Percentiles rank a stretch among this genome's conserved stretches.
phyloP scores from a whole-genome alignment of 2,797 vertebrate genomes.

The Avahi laniger region DNA sequence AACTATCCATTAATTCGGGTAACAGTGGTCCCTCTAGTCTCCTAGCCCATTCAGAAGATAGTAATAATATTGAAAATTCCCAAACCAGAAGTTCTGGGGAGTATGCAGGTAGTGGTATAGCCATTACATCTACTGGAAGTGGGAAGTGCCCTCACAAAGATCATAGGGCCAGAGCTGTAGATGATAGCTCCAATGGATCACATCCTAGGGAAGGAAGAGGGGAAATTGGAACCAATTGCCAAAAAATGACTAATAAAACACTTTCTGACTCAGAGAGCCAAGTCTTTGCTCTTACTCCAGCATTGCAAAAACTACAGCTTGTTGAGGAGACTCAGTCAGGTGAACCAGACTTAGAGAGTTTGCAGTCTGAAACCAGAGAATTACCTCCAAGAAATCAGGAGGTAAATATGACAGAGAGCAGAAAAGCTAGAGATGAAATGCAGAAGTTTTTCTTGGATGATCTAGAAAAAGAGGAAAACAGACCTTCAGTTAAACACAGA shows the following conservation, averaged over 20 bases:
- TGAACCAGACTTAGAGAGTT: slow-evolving; percentile 8
- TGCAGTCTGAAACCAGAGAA: slow-evolving; percentile 54
- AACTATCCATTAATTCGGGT: slow-evolving; percentile 29
- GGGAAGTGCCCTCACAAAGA: background rate
- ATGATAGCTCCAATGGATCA: background rate
- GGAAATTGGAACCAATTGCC: slow-evolving; percentile 48
- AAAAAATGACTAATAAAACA: slow-evolving; percentile 43
- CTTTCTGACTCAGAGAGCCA: slow-evolving; percentile 68
- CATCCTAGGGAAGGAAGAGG: slow-evolving; percentile 49
- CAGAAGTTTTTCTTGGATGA: slow-evolving; percentile 38
- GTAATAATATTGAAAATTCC: slow-evolving; percentile 28
- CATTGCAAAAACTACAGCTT: slow-evolving; percentile 55
- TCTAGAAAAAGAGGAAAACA: slow-evolving; percentile 81
- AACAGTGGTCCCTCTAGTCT: slow-evolving; percentile 34
- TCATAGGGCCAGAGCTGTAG: background rate
- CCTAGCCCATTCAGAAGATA: slow-evolving; percentile 7
- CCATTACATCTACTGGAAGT: background rate
- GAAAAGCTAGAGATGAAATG: slow-evolving; percentile 54
- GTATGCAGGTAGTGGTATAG: fast-evolving
- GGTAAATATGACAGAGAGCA: background rate
- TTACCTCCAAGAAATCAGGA: slow-evolving; percentile 15
- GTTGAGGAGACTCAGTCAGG: background rate
- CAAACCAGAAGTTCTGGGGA: slow-evolving; percentile 1
- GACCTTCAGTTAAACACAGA: slow-evolving; percentile 80
- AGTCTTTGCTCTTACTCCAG: slow-evolving; percentile 49